Conservation (phyloP, 1,140 invertebrate genomes). For the Drosophila insularis region DNA sequence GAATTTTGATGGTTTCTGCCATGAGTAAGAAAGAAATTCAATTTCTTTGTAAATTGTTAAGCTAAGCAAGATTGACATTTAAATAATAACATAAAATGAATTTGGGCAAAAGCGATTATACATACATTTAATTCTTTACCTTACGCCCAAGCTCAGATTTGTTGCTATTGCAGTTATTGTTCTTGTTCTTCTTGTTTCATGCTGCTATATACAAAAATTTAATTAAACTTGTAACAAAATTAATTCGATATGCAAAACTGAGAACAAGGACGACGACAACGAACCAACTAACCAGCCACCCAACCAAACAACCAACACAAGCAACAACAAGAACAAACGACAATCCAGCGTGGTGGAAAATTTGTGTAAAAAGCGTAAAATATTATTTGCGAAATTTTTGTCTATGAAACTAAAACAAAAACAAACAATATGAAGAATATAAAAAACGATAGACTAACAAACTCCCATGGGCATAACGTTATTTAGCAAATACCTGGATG, state of each 20-base stretch:
- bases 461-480: background rate
- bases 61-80: slow-evolving; percentile 21
- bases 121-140: slow-evolving; percentile 10
- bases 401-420: slow-evolving; percentile 19
- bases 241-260: slow-evolving; percentile 55
- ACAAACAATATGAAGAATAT: background rate
- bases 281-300: background rate
- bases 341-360: slow-evolving; percentile 48
- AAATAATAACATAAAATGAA: slow-evolving; percentile 6
- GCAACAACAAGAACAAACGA: slow-evolving; percentile 3
- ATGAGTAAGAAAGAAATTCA: slow-evolving; percentile 2
- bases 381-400: slow-evolving; percentile 50
- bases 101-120: slow-evolving; percentile 16
- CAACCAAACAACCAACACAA: background rate
- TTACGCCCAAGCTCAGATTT: background rate
- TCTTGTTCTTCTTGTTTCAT: slow-evolving; percentile 11
- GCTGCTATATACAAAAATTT: slow-evolving; percentile 40
- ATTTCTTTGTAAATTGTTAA: slow-evolving; percentile 19
- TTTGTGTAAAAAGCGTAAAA: slow-evolving; percentile 62
- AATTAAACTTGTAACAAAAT: slow-evolving; percentile 63
- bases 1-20: slow-evolving; percentile 36
- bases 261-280: slow-evolving; percentile 19
- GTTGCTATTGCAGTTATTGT: background rate
- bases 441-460: slow-evolving; percentile 17
- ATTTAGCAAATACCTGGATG: slow-evolving; percentile 1